Evolutionary conservation across 2,888 invertebrate genomes (phyloP).

Genomic region (Junonia oenone): DNA sequence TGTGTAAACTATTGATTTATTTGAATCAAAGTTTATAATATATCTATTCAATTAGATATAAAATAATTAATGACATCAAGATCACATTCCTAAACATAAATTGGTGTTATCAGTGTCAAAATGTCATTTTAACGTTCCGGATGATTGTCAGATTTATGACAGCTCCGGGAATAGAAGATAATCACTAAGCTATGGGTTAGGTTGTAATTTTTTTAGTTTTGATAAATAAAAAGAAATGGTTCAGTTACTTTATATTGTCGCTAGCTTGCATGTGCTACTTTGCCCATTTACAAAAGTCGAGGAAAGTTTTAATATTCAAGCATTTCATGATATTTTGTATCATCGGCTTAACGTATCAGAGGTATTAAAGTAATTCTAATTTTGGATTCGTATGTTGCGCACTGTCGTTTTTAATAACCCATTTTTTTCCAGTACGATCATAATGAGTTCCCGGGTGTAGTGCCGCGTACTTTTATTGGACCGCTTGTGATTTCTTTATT

Average conservation of each 20-base stretch:
- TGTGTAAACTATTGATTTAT: no score
- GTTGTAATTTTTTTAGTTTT: constrained; percentile 31
- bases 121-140: neutral
- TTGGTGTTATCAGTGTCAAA: constrained; percentile 4
- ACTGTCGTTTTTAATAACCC: constrained; percentile 30
- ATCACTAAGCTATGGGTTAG: constrained; percentile 23
- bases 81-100: neutral
- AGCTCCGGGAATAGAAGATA: constrained; percentile 19
- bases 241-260: constrained; percentile 85
- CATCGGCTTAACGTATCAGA: constrained; percentile 89
- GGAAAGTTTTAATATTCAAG: constrained; percentile 99
- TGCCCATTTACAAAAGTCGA: constrained; percentile 99
- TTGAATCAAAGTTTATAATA: no score
- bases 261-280: constrained; percentile 88
- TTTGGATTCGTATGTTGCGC: constrained; percentile 58
- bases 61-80: no score
- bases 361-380: constrained; percentile 81
- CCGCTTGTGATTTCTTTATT: constrained; percentile 89
- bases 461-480: constrained; percentile 97
- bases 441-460: constrained; percentile 97
- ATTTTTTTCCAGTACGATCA: constrained; percentile 93
- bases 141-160: constrained; percentile 6
- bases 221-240: constrained; percentile 78
- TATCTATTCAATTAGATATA: no score
- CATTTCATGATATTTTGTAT: constrained; percentile 97